Base-by-base conservation (phyloP, 2,797 vertebrate genomes). In the Holocentrus rufus region DNA sequence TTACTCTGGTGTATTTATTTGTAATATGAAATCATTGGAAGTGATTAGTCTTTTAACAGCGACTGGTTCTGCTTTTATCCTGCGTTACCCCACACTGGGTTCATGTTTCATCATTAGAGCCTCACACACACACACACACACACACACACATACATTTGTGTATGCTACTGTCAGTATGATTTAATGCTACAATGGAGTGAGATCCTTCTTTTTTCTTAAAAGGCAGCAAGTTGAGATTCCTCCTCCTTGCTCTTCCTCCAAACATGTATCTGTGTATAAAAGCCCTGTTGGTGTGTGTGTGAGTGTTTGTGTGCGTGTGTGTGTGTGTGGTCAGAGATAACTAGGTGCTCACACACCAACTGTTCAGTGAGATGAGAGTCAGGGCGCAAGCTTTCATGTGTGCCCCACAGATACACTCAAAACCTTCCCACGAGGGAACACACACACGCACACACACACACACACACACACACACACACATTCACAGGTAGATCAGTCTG, bases 21-120 rank as follows among this genome's bases (percentile, higher is more conserved):
- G 84, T 59, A 77, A 85, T 85, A 82, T 81, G 83, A 82, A 86
- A 87, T 86, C 75, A 77, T 85, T 84, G 75, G 79, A 77, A 69
- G 64, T 70, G 85, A 84, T 84, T 81, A 81, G 73, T 65, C 74
- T 83, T 74, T 79, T 72, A 87, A 77, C 78, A 65, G 46, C 50
- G 72, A 78, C 57, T 68, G 54, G 61, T 82, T 80, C 14, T 27
- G 14, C 53, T 54, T 81, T 72, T 61, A 65, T 47, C 66, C n/a
- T 20, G 59, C 23, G 63, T 83, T 63, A 64, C 64, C 27, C 44
- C 75, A 36, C 62, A 79, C 55, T 63, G n/a, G 11, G 54, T 69
- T 46, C 47, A 74, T 63, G 63, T 82, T 84, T 78, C 76, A 80
- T 76, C 73, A 84, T 77, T 54, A 52, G 20, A n/a, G 34, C 49